Evolutionary conservation across 2,113 vertebrate species (phyloP).

Genomic region (Procapra przewalskii): DNA sequence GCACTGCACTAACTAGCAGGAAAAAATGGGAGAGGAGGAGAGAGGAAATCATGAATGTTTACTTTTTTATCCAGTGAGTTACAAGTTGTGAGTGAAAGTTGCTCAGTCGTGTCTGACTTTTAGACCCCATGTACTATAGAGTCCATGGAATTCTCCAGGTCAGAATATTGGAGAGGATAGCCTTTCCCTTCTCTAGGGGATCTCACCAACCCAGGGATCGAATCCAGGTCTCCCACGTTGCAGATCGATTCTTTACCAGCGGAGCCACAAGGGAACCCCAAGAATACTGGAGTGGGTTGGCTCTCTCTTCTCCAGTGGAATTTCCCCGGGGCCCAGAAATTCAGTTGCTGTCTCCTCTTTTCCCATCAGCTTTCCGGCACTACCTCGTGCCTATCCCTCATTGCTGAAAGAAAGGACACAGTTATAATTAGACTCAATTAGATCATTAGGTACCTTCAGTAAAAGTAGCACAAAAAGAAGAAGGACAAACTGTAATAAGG

Average conservation of each 20-base stretch:
- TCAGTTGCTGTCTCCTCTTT: not conserved
- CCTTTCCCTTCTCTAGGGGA: not conserved
- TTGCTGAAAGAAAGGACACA: not conserved
- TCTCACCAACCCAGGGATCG: not conserved
- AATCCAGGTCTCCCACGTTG: not conserved
- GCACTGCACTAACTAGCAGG: not conserved
- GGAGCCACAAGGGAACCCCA: not conserved
- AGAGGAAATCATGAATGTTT: fast-evolving
- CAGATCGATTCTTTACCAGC: not conserved
- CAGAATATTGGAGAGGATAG: not conserved
- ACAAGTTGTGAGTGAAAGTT: not conserved
- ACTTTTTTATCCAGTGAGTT: not conserved
- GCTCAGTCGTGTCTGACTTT: not conserved
- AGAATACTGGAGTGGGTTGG: not conserved
- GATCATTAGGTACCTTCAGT: not conserved
- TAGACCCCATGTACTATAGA: not conserved
- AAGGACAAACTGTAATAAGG: not conserved
- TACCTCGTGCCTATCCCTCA: not conserved
- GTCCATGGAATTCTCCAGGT: not conserved
- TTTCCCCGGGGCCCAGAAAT: fast-evolving
- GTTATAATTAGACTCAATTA: not conserved
- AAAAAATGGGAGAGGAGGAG: not conserved
- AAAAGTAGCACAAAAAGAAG: not conserved
- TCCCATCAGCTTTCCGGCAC: not conserved
- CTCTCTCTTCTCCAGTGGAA: not conserved